These are phyloP conservation scores for Sterrhoptilus dennistouni DNA, from an alignment of 2,113 vertebrate genomes.

Conservation along the genomic window DNA sequence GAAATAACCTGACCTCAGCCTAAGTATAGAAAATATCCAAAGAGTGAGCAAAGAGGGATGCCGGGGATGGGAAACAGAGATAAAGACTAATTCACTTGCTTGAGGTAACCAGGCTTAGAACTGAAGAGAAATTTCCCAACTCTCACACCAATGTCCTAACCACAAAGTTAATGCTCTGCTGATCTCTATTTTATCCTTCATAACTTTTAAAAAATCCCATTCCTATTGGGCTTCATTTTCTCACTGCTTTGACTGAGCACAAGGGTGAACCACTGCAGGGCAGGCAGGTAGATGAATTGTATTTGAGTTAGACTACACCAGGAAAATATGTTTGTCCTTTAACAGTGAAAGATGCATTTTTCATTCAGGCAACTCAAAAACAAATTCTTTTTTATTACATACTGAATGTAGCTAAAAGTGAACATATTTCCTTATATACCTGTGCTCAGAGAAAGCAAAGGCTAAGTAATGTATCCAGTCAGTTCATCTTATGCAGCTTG, in stretches of 20 bases:
- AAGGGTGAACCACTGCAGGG: background rate
- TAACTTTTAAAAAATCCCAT: background rate
- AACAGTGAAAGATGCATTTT: constrained; percentile 10
- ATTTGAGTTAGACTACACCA: background rate
- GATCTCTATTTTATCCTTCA: constrained; percentile 6
- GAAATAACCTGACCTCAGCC: background rate
- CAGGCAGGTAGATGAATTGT: constrained; percentile 28
- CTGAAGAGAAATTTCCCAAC: constrained; percentile 8
- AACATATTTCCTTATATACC: background rate
- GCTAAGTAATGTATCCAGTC: background rate
- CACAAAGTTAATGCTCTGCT: constrained; percentile 4
- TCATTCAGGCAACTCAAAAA: constrained; percentile 13
- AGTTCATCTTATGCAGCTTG: background rate
- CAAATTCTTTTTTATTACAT: constrained; percentile 21
- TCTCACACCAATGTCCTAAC: background rate
- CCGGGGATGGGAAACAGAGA: background rate
- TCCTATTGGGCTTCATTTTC: constrained; percentile 21
- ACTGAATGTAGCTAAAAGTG: constrained; percentile 20
- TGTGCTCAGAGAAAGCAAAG: constrained; percentile 3
- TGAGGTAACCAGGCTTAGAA: background rate
- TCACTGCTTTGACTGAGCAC: background rate
- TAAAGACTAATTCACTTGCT: background rate
- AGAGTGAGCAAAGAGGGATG: background rate
- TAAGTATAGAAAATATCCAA: background rate
- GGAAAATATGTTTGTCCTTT: constrained; percentile 44